These are phyloP conservation scores for Pangasianodon hypophthalmus DNA, from an alignment of 2,113 vertebrate species.

Conservation along the genomic window DNA sequence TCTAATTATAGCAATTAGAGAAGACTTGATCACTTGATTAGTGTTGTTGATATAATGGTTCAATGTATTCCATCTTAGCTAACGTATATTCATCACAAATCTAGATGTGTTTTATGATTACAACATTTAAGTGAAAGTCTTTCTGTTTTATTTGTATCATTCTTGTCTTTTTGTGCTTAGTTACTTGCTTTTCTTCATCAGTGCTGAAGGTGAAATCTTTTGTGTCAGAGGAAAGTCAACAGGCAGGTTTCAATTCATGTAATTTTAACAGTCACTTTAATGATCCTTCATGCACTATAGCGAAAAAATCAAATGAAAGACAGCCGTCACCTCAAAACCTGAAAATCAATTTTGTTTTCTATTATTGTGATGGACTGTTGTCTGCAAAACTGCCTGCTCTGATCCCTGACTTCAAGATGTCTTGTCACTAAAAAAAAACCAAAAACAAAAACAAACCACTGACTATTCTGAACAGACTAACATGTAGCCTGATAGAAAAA, in stretches of 20 bases:
- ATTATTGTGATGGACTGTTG: neutral
- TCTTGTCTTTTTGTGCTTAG: neutral
- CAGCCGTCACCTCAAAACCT: neutral
- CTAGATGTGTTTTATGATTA: neutral
- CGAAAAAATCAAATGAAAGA: neutral
- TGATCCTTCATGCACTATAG: neutral
- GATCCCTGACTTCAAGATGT: neutral
- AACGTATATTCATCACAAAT: neutral
- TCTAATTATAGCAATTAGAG: neutral
- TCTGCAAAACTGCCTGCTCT: neutral
- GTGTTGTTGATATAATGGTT: neutral
- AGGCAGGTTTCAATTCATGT: neutral
- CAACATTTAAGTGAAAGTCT: neutral
- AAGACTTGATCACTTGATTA: neutral
- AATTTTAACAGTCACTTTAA: neutral
- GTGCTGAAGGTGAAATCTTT: neutral
- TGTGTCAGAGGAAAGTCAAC: neutral
- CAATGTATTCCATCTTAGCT: neutral
- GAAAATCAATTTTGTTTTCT: neutral
- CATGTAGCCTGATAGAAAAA: neutral
- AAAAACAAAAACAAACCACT: neutral
- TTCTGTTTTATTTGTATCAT: neutral
- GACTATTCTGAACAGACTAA: neutral
- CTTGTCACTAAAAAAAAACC: neutral
- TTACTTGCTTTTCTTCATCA: neutral